Percentiles rank a stretch among this genome's conserved stretches.
Evolutionary conservation across 2,113 vertebrate species (phyloP).

Genomic region (Microcebus jonahi): DNA sequence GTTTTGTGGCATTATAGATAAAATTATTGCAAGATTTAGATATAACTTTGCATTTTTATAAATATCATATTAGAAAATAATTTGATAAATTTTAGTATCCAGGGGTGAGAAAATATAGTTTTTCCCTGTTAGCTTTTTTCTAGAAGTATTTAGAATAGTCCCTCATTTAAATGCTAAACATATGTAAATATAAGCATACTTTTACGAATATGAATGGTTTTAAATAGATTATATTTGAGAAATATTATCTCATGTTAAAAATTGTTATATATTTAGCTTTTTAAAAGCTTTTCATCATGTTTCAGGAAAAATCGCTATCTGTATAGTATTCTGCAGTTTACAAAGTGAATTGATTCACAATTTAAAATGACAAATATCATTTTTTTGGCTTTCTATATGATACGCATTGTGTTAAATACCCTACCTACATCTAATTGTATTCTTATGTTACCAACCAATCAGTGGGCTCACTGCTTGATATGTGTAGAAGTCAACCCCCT

Average conservation of each 20-base stretch:
- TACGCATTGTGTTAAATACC: background rate
- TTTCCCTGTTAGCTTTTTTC: background rate
- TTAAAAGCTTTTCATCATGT: background rate
- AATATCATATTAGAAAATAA: conserved; percentile 52
- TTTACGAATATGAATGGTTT: conserved; percentile 29
- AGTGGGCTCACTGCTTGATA: no score
- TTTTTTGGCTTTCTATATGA: background rate
- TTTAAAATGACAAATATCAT: conserved; percentile 25
- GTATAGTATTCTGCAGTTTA: conserved; percentile 10
- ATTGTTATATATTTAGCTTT: conserved; percentile 27
- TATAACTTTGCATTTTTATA: conserved; percentile 27
- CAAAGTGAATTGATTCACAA: background rate
- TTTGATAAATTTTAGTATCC: conserved; percentile 1
- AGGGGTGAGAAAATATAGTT: background rate
- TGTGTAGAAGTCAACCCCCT: no score
- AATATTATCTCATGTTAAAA: conserved; percentile 25
- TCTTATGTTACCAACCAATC: background rate
- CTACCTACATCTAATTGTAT: conserved; percentile 29
- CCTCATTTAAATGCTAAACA: conserved; percentile 18
- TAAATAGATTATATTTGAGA: background rate
- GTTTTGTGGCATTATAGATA: conserved; percentile 56
- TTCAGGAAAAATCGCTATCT: conserved; percentile 16
- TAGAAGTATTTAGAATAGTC: conserved; percentile 8
- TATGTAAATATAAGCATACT: background rate
- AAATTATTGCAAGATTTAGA: conserved; percentile 35